Conservation (phyloP, 2,888 invertebrate species). For the Deilephila porcellus region DNA sequence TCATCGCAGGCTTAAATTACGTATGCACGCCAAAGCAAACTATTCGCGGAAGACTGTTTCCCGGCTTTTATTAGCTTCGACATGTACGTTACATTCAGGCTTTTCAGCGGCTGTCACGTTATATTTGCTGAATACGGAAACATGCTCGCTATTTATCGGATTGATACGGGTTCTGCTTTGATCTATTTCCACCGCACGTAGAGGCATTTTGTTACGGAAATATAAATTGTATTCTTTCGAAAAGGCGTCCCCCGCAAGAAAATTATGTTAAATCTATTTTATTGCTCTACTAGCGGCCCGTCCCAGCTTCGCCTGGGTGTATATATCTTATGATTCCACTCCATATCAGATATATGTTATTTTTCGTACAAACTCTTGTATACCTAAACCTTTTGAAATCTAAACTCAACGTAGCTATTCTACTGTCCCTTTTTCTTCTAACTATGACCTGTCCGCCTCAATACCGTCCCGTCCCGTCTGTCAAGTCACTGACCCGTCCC, state of each 20-base stretch:
- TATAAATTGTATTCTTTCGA: background rate
- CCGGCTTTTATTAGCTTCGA: background rate
- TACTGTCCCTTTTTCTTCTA: too few species aligned
- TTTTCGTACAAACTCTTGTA: too few species aligned
- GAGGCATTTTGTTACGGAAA: background rate
- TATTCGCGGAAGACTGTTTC: background rate
- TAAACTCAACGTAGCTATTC: too few species aligned
- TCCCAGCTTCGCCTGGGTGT: too few species aligned
- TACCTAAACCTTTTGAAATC: too few species aligned
- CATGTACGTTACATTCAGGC: background rate
- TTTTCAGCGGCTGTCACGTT: slow-evolving; percentile 5
- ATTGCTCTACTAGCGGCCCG: too few species aligned
- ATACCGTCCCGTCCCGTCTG: too few species aligned
- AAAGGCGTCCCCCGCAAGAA: too few species aligned
- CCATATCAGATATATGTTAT: too few species aligned
- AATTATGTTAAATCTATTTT: background rate
- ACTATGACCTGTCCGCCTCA: too few species aligned
- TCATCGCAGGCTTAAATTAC: background rate
- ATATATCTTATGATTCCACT: too few species aligned
- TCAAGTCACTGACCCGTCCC: too few species aligned
- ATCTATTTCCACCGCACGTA: background rate
- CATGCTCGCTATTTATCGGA: background rate
- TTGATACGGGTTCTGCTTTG: slow-evolving; percentile 1
- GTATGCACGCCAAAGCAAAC: background rate
- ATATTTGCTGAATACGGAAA: background rate